Evolutionary conservation across 2,888 invertebrate genomes (phyloP), one percentile per base, ranked within the genome.

Genomic region (Drosophila villosipedis): DNA sequence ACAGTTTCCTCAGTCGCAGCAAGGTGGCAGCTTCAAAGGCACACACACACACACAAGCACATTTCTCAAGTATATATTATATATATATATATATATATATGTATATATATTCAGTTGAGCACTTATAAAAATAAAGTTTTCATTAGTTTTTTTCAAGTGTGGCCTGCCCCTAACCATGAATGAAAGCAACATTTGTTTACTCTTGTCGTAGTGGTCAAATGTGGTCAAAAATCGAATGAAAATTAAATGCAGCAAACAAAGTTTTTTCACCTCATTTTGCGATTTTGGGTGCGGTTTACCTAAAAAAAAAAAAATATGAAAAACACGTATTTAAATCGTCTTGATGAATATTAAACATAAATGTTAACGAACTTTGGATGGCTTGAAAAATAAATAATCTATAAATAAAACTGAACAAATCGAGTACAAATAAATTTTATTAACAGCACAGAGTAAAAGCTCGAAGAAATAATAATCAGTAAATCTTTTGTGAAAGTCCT

Each of bases 1-100:
- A 79, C 80, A 73, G 77, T 68, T 65, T 28, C 72, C 72, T 62
- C 68, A 70, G 74, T 70, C 52, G 37, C 62, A 58, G 75, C 52
- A 55, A 55, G 62, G 59, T 60, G 78, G 58, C 72, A 66, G 58
- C 78, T 60, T 77, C 77, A 65, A 66, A 78, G 53, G 49, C 54
- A 35, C n/a, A 57, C 25, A 58, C 35, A 57, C 35, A 57, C 28
- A 47, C 58, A 67, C 47, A 31, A 50, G 35, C 62, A 37, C 28
- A 33, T 16, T 9, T 31, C 14, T 33, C 28, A 50, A 50, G 50
- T 52, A 52, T 19, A 52, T 47, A 25, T 65, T 53, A 31, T 9
- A 25, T 28, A 28, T 9, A 31, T 9, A 28, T 9, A 33, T 12
- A 33, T 60, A 16, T 61, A 31, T 9, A 25, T 28, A 28, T 9